Evolutionary conservation across 1,140 invertebrate species (phyloP).

Genomic region (Brachionus angularis): DNA sequence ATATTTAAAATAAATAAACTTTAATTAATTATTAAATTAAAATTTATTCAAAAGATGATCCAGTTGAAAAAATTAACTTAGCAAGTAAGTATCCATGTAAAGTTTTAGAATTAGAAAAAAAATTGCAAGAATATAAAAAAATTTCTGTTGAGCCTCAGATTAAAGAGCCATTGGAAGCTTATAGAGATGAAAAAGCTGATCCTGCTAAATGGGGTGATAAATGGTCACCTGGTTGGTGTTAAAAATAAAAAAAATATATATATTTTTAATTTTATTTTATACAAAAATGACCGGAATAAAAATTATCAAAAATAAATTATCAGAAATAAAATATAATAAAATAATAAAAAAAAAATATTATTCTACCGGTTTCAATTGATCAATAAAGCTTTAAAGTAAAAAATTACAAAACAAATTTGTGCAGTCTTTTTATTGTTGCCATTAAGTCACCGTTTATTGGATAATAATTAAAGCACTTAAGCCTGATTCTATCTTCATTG

Average conservation of each 20-base stretch:
- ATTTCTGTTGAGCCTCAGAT: neutral
- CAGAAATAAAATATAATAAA: too few species aligned
- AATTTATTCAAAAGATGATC: neutral
- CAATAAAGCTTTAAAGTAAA: neutral
- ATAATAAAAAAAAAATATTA: too few species aligned
- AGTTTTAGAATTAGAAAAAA: neutral
- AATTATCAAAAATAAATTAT: too few species aligned
- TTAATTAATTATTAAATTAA: neutral
- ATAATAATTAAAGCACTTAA: slow-evolving; percentile 3
- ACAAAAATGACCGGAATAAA: too few species aligned
- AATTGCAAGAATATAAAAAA: neutral
- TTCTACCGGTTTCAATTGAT: too few species aligned
- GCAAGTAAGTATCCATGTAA: neutral
- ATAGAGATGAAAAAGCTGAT: neutral
- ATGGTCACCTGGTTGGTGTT: slow-evolving; percentile 3
- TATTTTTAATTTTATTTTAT: too few species aligned
- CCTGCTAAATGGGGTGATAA: slow-evolving; percentile 13
- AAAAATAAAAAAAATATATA: too few species aligned
- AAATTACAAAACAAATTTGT: neutral
- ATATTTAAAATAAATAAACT: neutral
- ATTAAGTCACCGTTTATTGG: slow-evolving; percentile 18
- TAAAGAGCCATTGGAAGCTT: neutral
- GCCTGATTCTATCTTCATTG: slow-evolving; percentile 10
- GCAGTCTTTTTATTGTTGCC: neutral
- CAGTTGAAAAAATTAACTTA: neutral